A percentile compares a stretch with the other conserved stretches of the same genome.
Evolutionary conservation across 2,113 vertebrate genomes (phyloP).

Genomic region (Zootoca vivipara): DNA sequence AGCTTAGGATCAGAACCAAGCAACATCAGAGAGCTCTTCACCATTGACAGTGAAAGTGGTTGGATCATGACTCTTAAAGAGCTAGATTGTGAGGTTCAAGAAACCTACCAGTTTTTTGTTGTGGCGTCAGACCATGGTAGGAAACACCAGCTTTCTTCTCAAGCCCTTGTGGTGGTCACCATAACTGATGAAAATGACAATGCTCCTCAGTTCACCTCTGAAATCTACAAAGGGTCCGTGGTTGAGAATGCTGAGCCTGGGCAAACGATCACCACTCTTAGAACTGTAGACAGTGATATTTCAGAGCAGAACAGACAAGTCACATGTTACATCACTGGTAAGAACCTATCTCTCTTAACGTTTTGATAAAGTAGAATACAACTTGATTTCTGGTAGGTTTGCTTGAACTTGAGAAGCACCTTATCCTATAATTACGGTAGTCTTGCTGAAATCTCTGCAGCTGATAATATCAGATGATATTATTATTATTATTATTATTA

Average conservation of each 20-base stretch:
- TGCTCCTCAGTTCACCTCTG: constrained; percentile 85
- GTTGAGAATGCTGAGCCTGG: constrained; percentile 86
- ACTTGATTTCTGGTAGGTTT: neutral
- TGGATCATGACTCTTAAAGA: constrained; percentile 89
- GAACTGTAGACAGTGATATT: constrained; percentile 86
- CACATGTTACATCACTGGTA: constrained; percentile 96
- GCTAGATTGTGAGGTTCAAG: constrained; percentile 86
- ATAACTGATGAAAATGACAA: constrained; percentile 96
- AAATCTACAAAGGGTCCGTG: constrained; percentile 85
- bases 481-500: too few species aligned
- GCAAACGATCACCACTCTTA: constrained; percentile 84
- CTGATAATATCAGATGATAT: neutral
- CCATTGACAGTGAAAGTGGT: constrained; percentile 88
- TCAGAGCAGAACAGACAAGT: constrained; percentile 89
- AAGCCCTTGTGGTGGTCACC: constrained; percentile 88
- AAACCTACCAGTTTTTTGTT: constrained; percentile 84
- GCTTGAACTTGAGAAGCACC: neutral
- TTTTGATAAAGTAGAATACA: neutral
- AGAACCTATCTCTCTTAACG: constrained; percentile 18
- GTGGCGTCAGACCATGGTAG: constrained; percentile 90
- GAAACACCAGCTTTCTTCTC: constrained; percentile 86
- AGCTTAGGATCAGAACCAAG: constrained; percentile 79
- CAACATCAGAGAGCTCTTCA: constrained; percentile 79
- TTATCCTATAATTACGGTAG: neutral
- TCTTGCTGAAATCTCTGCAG: neutral